Conservation (phyloP, 2,888 invertebrate species). For the Phrixothrix hirtus region DNA sequence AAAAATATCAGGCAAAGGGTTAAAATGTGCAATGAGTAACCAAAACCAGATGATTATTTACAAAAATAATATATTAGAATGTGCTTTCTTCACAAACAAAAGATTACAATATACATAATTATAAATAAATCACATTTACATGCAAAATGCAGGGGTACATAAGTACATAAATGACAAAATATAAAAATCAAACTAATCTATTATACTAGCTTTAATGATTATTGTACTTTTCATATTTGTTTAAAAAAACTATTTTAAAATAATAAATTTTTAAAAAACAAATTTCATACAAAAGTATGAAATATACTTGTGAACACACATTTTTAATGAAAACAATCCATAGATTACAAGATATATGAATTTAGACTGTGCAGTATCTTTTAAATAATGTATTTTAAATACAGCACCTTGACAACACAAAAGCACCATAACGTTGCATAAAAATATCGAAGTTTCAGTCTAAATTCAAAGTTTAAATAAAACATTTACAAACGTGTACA, state of each 20-base stretch:
- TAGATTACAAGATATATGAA: too few relatives aligned
- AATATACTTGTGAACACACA: constrained; percentile 3
- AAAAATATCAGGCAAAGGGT: constrained; percentile 16
- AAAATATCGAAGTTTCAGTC: too few relatives aligned
- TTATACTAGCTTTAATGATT: constrained; percentile 4
- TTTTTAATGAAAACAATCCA: constrained; percentile 6
- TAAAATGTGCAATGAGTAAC: too few relatives aligned
- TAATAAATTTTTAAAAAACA: too few relatives aligned
- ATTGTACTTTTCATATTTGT: too few relatives aligned
- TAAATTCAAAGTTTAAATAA: too few relatives aligned
- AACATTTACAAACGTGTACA: constrained; percentile 50
- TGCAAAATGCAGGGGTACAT: constrained; percentile 36
- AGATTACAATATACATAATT: constrained; percentile 20
- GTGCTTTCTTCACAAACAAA: constrained; percentile 22
- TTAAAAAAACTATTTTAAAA: too few relatives aligned
- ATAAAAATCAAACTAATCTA: constrained; percentile 2
- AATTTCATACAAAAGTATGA: too few relatives aligned
- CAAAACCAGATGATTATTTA: constrained; percentile 41
- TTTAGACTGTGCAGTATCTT: too few relatives aligned
- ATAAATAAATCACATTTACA: constrained; percentile 37
- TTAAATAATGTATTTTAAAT: too few relatives aligned
- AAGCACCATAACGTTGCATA: too few relatives aligned
- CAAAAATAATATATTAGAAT: constrained; percentile 41
- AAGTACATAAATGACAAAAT: constrained; percentile 14
- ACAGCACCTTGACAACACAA: too few relatives aligned